Conservation (phyloP, 2,888 invertebrate genomes). For the Platycheirus albimanus region DNA sequence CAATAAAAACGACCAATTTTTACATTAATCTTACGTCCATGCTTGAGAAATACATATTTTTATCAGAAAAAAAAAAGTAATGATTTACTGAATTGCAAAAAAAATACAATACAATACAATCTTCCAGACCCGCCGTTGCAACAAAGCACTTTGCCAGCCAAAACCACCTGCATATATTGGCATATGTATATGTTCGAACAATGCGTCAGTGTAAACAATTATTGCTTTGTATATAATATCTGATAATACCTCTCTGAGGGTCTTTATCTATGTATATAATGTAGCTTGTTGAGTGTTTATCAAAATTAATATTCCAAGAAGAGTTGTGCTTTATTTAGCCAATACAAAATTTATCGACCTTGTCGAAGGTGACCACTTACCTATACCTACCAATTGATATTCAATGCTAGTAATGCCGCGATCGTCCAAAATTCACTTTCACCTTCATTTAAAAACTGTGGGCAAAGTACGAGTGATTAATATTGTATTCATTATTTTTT, state of each 20-base stretch:
- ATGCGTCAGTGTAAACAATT: no score
- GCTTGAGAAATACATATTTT: no score
- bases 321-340: slow-evolving; percentile 26
- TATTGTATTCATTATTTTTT: neutral
- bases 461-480: slow-evolving; percentile 1
- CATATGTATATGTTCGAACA: no score
- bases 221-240: no score
- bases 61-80: no score
- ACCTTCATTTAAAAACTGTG: slow-evolving; percentile 45
- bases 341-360: slow-evolving; percentile 37
- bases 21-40: no score
- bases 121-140: no score
- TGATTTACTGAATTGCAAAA: no score
- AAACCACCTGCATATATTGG: no score
- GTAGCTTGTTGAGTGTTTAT: slow-evolving; percentile 24
- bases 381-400: slow-evolving; percentile 58
- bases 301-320: slow-evolving; percentile 59
- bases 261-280: slow-evolving; percentile 27
- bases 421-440: slow-evolving; percentile 55
- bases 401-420: slow-evolving; percentile 34
- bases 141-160: no score
- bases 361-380: slow-evolving; percentile 2
- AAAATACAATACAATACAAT: no score
- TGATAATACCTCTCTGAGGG: slow-evolving; percentile 11
- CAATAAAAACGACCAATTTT: no score